Conservation (phyloP, 2,888 invertebrate species). For the Melitaea athalia region DNA sequence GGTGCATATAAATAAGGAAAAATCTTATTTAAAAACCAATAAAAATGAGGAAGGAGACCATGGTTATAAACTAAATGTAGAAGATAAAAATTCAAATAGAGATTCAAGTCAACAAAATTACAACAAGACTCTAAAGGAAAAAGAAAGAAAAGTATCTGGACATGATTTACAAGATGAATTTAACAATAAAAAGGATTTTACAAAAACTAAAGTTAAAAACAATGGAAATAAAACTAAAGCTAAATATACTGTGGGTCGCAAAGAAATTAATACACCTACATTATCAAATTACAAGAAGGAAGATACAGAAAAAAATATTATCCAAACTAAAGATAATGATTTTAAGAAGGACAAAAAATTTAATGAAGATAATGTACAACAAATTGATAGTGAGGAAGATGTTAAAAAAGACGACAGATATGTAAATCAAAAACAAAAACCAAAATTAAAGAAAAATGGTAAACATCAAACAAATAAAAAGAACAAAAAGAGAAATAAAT, state of each 20-base stretch:
- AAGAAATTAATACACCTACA: neutral
- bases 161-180: slow-evolving; percentile 10
- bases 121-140: neutral
- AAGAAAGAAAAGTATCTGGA: neutral
- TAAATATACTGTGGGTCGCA: neutral
- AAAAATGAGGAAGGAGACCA: neutral
- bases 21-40: neutral
- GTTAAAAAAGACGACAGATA: slow-evolving; percentile 71
- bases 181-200: slow-evolving; percentile 4
- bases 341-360: slow-evolving; percentile 15
- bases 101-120: neutral
- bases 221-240: neutral
- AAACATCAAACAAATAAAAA: slow-evolving; percentile 67
- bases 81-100: neutral
- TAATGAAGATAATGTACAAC: slow-evolving; percentile 19
- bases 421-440: slow-evolving; percentile 56
- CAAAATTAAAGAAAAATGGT: slow-evolving; percentile 65
- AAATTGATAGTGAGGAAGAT: slow-evolving; percentile 58
- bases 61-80: neutral
- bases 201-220: neutral
- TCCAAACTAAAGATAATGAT: slow-evolving; percentile 25
- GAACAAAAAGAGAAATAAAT: slow-evolving; percentile 71
- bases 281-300: neutral
- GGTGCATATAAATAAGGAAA: neutral
- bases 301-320: neutral